Conservation (phyloP, 2,113 vertebrate genomes). For the Holacanthus passer region DNA sequence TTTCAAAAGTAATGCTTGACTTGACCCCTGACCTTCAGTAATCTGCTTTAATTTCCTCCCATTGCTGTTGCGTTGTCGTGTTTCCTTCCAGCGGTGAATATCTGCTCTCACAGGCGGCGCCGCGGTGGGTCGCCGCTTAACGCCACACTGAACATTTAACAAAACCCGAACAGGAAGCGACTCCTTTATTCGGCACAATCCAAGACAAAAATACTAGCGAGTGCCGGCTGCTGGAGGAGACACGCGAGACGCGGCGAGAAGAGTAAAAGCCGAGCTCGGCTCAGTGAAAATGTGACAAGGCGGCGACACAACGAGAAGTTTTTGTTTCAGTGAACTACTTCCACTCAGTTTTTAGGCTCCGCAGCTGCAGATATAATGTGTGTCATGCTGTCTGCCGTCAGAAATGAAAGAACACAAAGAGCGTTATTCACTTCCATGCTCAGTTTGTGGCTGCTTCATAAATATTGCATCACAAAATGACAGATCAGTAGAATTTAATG, state of each 20-base stretch:
- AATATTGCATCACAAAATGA: background rate
- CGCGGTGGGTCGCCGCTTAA: background rate
- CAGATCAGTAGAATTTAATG: background rate
- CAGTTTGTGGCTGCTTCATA: background rate
- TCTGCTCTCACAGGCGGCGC: conserved; percentile 23
- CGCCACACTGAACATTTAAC: conserved; percentile 7
- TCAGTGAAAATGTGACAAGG: conserved; percentile 32
- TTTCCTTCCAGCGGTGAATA: background rate
- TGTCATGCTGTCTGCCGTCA: background rate
- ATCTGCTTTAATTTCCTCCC: conserved; percentile 25
- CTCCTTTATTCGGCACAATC: conserved; percentile 27
- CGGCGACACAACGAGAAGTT: conserved; percentile 34
- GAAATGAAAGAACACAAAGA: background rate
- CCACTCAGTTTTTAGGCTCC: background rate
- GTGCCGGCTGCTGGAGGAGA: conserved; percentile 14
- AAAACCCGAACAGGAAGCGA: conserved; percentile 10
- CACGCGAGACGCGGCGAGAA: background rate
- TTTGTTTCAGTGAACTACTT: conserved; percentile 38
- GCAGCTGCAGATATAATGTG: background rate
- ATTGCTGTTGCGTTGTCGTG: conserved; percentile 7
- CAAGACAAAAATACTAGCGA: conserved; percentile 48
- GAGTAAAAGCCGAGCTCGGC: conserved; percentile 16
- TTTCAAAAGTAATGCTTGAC: conserved; percentile 14
- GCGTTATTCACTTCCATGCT: background rate
- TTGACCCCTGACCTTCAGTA: conserved; percentile 2